phyloP scores from a whole-genome alignment of 2,113 vertebrate species.

The Rhizomys pruinosus region DNA sequence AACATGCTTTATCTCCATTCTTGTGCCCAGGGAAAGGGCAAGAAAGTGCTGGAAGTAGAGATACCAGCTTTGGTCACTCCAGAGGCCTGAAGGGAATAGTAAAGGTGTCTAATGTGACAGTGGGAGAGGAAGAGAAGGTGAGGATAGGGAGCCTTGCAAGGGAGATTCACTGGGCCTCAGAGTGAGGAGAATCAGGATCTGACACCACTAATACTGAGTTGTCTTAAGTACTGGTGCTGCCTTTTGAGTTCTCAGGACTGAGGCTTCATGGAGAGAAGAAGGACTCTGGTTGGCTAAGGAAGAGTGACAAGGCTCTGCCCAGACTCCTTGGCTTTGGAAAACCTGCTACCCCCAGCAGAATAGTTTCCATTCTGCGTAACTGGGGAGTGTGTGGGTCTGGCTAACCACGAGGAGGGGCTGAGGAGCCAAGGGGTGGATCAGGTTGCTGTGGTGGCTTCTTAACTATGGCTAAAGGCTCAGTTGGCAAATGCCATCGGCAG shows the following conservation, averaged over 20 bases:
- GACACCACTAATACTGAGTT: neutral
- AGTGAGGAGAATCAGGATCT: neutral
- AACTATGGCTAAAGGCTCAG: constrained; percentile 18
- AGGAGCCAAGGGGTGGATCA: constrained; percentile 71
- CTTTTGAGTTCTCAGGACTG: neutral
- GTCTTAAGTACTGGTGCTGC: neutral
- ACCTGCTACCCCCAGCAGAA: constrained; percentile 71
- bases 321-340: constrained; percentile 69
- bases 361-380: constrained; percentile 81
- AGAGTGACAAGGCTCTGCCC: constrained; percentile 51
- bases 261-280: neutral
- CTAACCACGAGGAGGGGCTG: constrained; percentile 77
- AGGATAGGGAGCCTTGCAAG: neutral
- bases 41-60: neutral
- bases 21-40: neutral
- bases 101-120: neutral
- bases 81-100: neutral
- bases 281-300: neutral
- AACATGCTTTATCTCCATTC: neutral
- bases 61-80: neutral
- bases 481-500: neutral
- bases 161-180: neutral
- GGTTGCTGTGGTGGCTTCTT: constrained; percentile 67
- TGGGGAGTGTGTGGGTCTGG: constrained; percentile 73
- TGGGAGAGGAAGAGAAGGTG: neutral